A percentile compares a stretch with the other conserved stretches of the same genome.
phyloP scores from a whole-genome alignment of 2,888 invertebrate species.

The Hermodice carunculata region DNA sequence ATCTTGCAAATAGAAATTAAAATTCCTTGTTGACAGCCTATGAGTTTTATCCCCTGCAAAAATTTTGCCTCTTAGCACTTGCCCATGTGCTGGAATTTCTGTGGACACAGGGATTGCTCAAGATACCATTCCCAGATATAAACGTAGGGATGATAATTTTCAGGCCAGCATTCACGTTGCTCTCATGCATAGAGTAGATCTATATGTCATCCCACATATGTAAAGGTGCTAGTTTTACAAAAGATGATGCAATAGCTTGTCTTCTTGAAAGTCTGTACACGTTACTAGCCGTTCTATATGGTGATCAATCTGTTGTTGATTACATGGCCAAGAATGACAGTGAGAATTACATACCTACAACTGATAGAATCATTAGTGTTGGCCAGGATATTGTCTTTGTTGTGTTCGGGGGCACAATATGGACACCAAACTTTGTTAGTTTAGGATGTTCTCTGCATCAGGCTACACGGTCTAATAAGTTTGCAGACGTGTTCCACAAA shows the following conservation, averaged over 20 bases:
- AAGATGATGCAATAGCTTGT: neutral
- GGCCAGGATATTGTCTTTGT: constrained; percentile 1
- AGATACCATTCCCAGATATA: neutral
- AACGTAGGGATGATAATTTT: constrained; percentile 2
- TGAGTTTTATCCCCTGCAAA: neutral
- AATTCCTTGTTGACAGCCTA: too few species aligned
- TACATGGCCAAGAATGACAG: neutral
- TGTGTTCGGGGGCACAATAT: neutral
- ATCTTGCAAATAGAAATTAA: too few species aligned
- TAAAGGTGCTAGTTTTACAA: neutral
- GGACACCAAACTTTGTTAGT: constrained; percentile 5
- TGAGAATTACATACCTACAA: neutral
- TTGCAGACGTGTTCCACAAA: neutral
- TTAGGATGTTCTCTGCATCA: constrained; percentile 1
- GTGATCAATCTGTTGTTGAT: neutral
- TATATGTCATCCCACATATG: neutral
- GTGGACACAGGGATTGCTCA: neutral
- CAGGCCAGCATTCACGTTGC: neutral
- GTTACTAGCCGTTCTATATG: neutral
- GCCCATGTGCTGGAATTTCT: neutral
- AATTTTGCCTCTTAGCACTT: neutral
- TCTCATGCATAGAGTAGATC: neutral
- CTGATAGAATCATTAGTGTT: neutral
- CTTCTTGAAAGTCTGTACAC: neutral
- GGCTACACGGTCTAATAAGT: neutral